Conservation (phyloP, 2,797 vertebrate species). For the Urophycis tenuis region DNA sequence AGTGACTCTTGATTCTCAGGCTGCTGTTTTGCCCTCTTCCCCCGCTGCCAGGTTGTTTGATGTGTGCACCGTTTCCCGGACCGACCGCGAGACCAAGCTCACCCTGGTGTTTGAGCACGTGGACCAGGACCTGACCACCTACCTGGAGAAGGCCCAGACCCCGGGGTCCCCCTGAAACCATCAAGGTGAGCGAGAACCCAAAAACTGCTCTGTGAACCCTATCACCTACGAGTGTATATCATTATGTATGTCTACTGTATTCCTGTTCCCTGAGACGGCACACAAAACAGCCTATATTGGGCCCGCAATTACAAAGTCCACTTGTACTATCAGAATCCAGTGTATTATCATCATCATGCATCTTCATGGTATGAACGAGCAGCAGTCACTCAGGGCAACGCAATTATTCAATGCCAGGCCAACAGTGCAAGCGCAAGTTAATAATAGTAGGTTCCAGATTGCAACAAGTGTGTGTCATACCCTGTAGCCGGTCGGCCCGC, state of each 20-base stretch:
- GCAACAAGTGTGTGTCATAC: too few relatives aligned
- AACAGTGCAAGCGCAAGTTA: too few relatives aligned
- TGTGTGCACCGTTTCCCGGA: conserved; percentile 94
- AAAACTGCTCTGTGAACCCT: not conserved
- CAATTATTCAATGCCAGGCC: too few relatives aligned
- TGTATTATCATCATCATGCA: not conserved
- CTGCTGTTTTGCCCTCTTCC: conserved; percentile 33
- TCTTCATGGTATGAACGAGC: not conserved
- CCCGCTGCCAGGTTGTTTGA: conserved; percentile 84
- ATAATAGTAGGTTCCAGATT: too few relatives aligned
- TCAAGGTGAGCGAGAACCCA: conserved; percentile 93
- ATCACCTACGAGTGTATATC: too few relatives aligned
- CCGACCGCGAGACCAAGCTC: conserved; percentile 94
- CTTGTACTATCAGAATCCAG: not conserved
- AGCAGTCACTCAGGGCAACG: not conserved
- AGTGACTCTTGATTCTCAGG: conserved; percentile 12
- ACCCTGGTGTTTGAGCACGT: conserved; percentile 98
- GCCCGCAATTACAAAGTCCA: not conserved
- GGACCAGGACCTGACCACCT: conserved; percentile 98
- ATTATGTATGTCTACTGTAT: not conserved
- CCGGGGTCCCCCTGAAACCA: conserved; percentile 94
- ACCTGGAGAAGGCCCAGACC: conserved; percentile 95
- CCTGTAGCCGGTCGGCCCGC: too few relatives aligned
- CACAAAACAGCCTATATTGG: too few relatives aligned
- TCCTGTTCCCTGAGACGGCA: not conserved